Evolutionary conservation across 2,113 vertebrate genomes (phyloP).

Genomic region (Grallaria varia): DNA sequence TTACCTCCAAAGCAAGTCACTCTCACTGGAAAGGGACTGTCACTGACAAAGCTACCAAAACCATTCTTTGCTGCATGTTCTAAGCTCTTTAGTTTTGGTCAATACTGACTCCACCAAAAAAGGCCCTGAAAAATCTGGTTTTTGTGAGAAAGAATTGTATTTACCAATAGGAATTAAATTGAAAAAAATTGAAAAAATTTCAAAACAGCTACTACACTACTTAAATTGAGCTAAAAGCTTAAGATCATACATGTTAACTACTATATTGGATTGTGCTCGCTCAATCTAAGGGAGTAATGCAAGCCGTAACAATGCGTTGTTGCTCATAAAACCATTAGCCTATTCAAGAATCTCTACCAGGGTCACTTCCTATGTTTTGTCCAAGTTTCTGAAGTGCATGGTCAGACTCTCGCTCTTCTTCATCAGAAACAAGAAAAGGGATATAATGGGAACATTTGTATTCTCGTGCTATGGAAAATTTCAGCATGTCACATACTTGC

Average conservation of each 20-base stretch:
- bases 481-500: neutral
- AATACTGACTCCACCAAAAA: neutral
- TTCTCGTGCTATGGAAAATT: neutral
- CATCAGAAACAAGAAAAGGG: neutral
- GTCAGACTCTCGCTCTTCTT: neutral
- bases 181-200: neutral
- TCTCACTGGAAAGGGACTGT: neutral
- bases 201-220: no score
- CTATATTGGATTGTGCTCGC: accelerated
- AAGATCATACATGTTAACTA: neutral
- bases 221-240: neutral
- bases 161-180: neutral
- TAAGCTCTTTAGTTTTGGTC: neutral
- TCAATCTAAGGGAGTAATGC: neutral
- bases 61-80: neutral
- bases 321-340: neutral
- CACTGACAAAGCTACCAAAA: neutral
- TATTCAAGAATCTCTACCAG: neutral
- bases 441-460: neutral
- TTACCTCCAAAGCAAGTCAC: neutral
- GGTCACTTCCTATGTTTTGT: neutral
- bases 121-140: neutral
- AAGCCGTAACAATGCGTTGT: neutral
- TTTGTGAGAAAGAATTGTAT: neutral
- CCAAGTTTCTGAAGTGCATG: neutral